A percentile compares a stretch with the other conserved stretches of the same genome.
These are phyloP conservation scores for Elgaria multicarinata DNA, from an alignment of 2,113 vertebrate species.

Conservation along the genomic window DNA sequence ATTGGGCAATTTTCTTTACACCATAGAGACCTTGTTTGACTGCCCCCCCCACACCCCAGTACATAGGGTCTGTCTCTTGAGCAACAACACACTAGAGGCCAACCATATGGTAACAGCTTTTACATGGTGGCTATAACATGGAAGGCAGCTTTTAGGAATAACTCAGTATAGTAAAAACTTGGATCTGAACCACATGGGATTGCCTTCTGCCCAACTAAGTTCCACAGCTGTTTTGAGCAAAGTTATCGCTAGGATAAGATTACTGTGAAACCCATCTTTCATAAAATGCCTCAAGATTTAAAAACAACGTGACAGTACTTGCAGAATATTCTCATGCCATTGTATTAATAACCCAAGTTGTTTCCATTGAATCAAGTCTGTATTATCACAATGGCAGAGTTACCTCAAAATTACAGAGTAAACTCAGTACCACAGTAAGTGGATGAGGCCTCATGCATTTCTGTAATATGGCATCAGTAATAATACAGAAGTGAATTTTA, in stretches of 20 bases:
- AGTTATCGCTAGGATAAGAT: background rate
- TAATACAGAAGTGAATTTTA: background rate
- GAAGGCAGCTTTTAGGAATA: background rate
- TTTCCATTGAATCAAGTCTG: background rate
- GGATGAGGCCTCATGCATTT: background rate
- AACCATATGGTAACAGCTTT: rapidly evolving
- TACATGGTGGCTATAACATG: no score
- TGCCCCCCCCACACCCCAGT: background rate
- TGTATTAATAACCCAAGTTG: background rate
- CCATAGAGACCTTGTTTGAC: background rate
- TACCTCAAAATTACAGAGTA: background rate
- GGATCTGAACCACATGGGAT: background rate
- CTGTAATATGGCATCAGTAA: rapidly evolving
- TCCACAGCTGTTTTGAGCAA: background rate
- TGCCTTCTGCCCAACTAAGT: background rate
- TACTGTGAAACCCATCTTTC: background rate
- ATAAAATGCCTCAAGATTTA: background rate
- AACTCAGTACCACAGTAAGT: background rate
- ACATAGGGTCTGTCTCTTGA: no score
- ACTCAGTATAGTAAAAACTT: background rate
- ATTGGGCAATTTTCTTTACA: background rate
- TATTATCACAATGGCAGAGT: background rate
- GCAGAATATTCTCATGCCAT: background rate
- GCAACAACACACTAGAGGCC: rapidly evolving
- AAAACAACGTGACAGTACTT: background rate